A percentile compares a stretch with the other conserved stretches of the same genome.
phyloP scores from a whole-genome alignment of 2,888 invertebrate genomes.

The Temnothorax unifasciatus region DNA sequence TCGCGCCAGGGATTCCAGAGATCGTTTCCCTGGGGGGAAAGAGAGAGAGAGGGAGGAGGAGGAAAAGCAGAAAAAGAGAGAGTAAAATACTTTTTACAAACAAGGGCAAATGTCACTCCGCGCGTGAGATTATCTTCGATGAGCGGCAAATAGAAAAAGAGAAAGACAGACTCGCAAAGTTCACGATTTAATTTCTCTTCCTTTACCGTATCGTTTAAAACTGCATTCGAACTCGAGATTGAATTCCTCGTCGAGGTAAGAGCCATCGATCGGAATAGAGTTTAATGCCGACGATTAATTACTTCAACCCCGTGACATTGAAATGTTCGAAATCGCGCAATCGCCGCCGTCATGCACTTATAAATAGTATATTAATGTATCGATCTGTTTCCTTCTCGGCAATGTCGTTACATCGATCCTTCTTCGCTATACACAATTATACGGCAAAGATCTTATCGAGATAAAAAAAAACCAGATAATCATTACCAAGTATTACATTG shows the following conservation, averaged over 20 bases:
- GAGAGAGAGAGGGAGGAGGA: neutral
- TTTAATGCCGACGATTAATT: constrained; percentile 17
- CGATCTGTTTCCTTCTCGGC: neutral
- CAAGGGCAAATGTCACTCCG: constrained; percentile 29
- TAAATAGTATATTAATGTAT: constrained; percentile 18
- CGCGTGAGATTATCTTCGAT: constrained; percentile 21
- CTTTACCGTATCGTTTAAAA: constrained; percentile 33
- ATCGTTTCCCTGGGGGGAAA: constrained; percentile 3
- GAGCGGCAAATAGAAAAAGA: neutral
- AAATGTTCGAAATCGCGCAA: constrained; percentile 4
- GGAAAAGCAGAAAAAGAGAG: neutral
- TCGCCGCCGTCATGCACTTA: constrained; percentile 6
- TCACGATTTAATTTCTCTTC: constrained; percentile 43
- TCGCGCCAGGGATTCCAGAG: constrained; percentile 34
- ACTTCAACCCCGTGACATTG: neutral
- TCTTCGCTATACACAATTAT: constrained; percentile 8
- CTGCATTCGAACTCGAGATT: constrained; percentile 46
- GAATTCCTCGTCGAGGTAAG: constrained; percentile 23
- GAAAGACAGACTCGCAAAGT: constrained; percentile 2
- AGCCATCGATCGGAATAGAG: neutral
- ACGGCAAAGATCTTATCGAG: neutral
- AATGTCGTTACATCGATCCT: neutral
- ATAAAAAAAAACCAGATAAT: constrained; percentile 10
- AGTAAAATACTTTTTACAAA: constrained; percentile 10
- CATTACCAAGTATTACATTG: neutral